Base-by-base conservation (phyloP, 2,888 invertebrate species). In the Poecilus cupreus region DNA sequence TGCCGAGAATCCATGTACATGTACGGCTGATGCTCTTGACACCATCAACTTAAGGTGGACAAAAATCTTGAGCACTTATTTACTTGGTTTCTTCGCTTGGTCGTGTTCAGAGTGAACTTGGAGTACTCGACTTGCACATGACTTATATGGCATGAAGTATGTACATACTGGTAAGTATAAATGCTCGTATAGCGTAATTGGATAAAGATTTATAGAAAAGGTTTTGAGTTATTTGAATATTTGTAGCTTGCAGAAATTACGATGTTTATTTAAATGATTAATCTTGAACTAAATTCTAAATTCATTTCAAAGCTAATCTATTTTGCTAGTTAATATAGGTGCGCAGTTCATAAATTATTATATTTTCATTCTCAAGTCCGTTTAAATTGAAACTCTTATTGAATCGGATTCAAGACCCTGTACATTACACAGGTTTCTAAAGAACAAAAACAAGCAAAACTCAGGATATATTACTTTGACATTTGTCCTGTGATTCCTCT, bases 191-290 rank as follows among this genome's bases (percentile, higher is more conserved):
- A 22, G 54, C 26, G 60, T 68, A 37, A 68, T 68, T 68, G 64
- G 64, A 10, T 37, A 37, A 68, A 68, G 64, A 68, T 68, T 68
- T 68, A 68, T 68, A 68, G 64, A 68, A 68, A 68, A 68, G 64
- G 64, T 64, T 64, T 32, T 64, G 32, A 68, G 64, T 68, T 68
- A 68, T 68, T 68, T 68, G 64, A 68, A 68, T 68, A 68, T 68
- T 51, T 51, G 51, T 18, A 51, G 32, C 32, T 5, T 32, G 18
- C 51, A 51, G 37, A 68, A 32, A 32, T 18, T 32, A 68, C 37
- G 64, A 68, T 68, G 64, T 68, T 68, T 68, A 68, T 68, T 68
- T 32, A 68, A 68, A 68, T 68, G 13, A 37, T 37, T 68, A 68
- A 37, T 68, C 64, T 68, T 68, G 64, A 68, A 68, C 64, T 68